These are phyloP conservation scores for Nesometra sesokonis DNA, from an alignment of 35 echinoderm and acorn worm genomes.

Conservation along the genomic window DNA sequence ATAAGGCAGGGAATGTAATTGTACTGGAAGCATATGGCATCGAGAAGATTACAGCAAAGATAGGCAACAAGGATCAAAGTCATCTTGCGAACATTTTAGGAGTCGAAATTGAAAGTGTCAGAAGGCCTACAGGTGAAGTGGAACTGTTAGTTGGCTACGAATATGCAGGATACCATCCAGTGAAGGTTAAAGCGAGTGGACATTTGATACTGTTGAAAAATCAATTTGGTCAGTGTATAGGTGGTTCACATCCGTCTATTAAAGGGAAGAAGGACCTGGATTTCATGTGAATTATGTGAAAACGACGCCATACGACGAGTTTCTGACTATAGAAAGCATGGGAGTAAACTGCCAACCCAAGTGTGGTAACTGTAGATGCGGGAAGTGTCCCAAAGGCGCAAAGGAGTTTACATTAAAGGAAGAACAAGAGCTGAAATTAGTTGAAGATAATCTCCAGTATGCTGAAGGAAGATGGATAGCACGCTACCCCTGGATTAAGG, in stretches of 20 bases:
- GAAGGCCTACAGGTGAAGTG: slow-evolving; percentile 20
- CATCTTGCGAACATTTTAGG: not conserved
- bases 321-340: slow-evolving; percentile 37
- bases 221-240: slow-evolving; percentile 24
- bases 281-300: slow-evolving; percentile 28
- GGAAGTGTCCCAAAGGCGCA: slow-evolving; percentile 23
- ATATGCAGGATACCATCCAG: slow-evolving; percentile 33
- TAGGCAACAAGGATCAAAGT: not conserved
- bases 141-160: slow-evolving; percentile 32
- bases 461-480: slow-evolving; percentile 18
- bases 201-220: slow-evolving; percentile 25
- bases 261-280: not conserved
- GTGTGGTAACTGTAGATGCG: slow-evolving; percentile 28
- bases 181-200: slow-evolving; percentile 2
- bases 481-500: slow-evolving; percentile 36
- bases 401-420: slow-evolving; percentile 32
- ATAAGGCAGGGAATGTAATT: slow-evolving; percentile 2
- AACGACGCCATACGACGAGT: slow-evolving; percentile 10
- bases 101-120: not conserved
- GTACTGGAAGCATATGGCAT: slow-evolving; percentile 19
- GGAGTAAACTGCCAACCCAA: slow-evolving; percentile 31
- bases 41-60: slow-evolving; percentile 20
- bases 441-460: slow-evolving; percentile 17
- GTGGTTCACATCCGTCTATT: not conserved
- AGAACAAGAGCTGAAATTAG: slow-evolving; percentile 20